Base-by-base conservation (phyloP, 2,888 invertebrate species). In the Agrotis exclamationis region DNA sequence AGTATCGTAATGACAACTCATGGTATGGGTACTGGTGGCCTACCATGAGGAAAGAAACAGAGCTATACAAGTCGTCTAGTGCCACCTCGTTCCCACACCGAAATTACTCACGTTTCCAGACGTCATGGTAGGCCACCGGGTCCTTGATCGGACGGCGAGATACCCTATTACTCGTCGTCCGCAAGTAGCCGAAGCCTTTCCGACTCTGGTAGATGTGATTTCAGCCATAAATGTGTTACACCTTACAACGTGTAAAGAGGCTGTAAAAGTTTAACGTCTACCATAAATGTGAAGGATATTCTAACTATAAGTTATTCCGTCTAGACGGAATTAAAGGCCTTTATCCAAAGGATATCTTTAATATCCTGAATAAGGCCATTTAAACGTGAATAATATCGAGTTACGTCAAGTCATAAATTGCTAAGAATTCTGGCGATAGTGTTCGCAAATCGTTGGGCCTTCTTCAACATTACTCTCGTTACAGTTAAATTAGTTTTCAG, bases 351-450 rank as follows among this genome's bases (percentile, higher is more conserved):
- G 14, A 60, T 39, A 63, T 51, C 16, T 57, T 45, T 63, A 77
- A 62, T 76, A 77, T 62, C 63, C 76, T 63, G 54, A 75, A 79
- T 45, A 47, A 60, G 39, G 44, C n/a, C 48, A 76, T 69, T 53
- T 62, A 3, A 53, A 45, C 51, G 28, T 69, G 77, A 69, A 18
- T 60, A 14, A 62, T 51, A 11, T 33, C 33, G 16, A 48, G 28
- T 13, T 44, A 60, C 5, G 16, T 39, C 20, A 28, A 50, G 45
- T 33, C 33, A 70, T 80, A 78, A 80, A 69, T 70, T 59, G 20
- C 13, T n/a, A 16, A 50, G 47, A 67, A 74, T 47, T 44, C 74
- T 24, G 14, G 24, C 9, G 45, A 70, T 44, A 44, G 16, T 28
- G 51, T 22, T 57, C 24, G 22, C 44, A 56, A 56, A 63, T 62